Percentiles rank a stretch among this genome's conserved stretches.
phyloP scores from a whole-genome alignment of 2,888 invertebrate genomes.

The Trichogramma dendrolimi region DNA sequence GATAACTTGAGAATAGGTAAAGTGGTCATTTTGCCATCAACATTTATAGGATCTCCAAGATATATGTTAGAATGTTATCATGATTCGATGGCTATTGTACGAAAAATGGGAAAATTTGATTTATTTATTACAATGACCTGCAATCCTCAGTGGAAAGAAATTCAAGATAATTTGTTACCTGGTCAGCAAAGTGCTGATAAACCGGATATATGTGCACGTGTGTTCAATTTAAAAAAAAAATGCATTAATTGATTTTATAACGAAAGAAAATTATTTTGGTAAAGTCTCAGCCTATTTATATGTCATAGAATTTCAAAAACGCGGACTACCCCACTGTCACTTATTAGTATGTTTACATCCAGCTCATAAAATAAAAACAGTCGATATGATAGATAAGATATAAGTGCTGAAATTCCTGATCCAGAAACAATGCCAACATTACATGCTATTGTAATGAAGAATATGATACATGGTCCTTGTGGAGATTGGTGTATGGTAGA shows the following conservation, averaged over 20 bases:
- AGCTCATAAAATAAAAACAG: constrained; percentile 25
- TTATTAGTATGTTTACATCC: constrained; percentile 26
- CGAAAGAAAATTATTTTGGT: constrained; percentile 25
- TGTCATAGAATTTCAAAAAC: constrained; percentile 31
- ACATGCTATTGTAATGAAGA: constrained; percentile 37
- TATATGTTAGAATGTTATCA: constrained; percentile 29
- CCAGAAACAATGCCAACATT: constrained; percentile 33
- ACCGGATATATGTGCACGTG: constrained; percentile 21
- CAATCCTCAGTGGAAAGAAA: constrained; percentile 25
- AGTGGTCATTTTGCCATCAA: constrained; percentile 23
- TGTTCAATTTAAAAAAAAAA: constrained; percentile 25
- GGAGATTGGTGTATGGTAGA: constrained; percentile 32
- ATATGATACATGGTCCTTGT: constrained; percentile 47
- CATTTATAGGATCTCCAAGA: constrained; percentile 25
- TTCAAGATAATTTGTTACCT: constrained; percentile 18
- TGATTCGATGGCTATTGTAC: constrained; percentile 30
- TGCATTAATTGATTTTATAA: constrained; percentile 23
- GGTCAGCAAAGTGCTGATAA: constrained; percentile 19
- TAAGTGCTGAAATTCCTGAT: constrained; percentile 44
- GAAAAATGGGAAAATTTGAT: constrained; percentile 28
- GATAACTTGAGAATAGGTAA: constrained; percentile 13
- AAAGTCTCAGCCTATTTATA: constrained; percentile 25
- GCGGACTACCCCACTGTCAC: constrained; percentile 30
- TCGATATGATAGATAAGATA: constrained; percentile 25
- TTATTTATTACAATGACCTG: constrained; percentile 27